Conservation (phyloP, 1,140 invertebrate genomes). For the Macrosteles quadrilineatus region DNA sequence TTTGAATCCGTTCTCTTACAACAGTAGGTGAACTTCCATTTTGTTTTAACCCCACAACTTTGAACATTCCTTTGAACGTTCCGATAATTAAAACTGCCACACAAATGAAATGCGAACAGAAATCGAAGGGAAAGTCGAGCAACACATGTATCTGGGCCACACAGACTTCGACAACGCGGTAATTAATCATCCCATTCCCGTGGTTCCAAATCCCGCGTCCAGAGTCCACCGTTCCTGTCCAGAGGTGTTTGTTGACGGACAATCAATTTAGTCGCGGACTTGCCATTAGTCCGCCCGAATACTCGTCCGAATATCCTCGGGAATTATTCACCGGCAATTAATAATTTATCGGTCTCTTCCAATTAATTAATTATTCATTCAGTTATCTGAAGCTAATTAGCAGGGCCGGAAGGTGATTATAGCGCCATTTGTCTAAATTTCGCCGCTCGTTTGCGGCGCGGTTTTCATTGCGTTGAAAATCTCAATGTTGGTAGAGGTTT, state of each 20-base stretch:
- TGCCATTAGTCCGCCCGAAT: not conserved
- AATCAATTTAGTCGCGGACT: not conserved
- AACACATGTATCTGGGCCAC: constrained; percentile 14
- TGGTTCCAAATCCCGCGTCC: too few species aligned
- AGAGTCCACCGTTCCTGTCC: too few species aligned
- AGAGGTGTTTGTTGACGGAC: not conserved
- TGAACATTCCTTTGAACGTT: too few species aligned
- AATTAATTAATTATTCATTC: constrained; percentile 15
- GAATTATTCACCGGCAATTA: constrained; percentile 5
- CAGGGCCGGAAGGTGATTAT: not conserved
- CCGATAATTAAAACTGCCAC: too few species aligned
- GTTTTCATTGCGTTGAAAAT: too few species aligned
- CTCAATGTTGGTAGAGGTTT: too few species aligned
- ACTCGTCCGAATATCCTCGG: not conserved
- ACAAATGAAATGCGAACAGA: not conserved
- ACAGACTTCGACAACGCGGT: not conserved
- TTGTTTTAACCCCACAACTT: too few species aligned
- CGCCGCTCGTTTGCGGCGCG: too few species aligned
- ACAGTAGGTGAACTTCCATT: too few species aligned
- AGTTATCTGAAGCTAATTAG: constrained; percentile 2
- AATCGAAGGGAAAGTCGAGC: not conserved
- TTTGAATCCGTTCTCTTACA: too few species aligned
- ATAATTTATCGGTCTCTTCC: constrained; percentile 1
- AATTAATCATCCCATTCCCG: constrained; percentile 1
- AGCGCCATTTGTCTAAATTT: not conserved